Evolutionary conservation across 2,888 invertebrate genomes (phyloP), one percentile per base, ranked within the genome.

Genomic region (Empis livida): DNA sequence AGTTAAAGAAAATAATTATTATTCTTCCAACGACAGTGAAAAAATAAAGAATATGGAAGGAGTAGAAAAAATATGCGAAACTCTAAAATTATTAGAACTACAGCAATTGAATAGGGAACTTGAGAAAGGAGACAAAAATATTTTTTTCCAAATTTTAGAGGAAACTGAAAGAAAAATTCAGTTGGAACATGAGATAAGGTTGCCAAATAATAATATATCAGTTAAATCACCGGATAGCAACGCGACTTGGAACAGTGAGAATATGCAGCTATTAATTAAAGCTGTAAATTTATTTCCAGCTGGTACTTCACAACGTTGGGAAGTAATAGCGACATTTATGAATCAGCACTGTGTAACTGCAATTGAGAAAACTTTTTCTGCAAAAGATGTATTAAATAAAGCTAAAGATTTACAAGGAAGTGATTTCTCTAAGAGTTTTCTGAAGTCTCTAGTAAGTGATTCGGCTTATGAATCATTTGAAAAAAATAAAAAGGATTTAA

Each of bases 221-320:
- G 46, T 53, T 1, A 61, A 60, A 44, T 13, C 47, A 5, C 53
- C 73, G 77, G 11, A 77, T 75, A 65, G 64, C 46, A 59, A 61
- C 8, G 61, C 63, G 10, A 49, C 67, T 48, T 99, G 99, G 99
- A 77, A 77, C 13, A 79, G 80, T 44, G 87, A 86, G 50, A 90
- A 93, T 65, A 75, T 92, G 16, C 90, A 92, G 61, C 72, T 92
- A 42, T 75, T 99, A 4, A 93, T 97, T 45, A 99, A 99, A 70
- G 95, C 94, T 16, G 95, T 97, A 0, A 97, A 97, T 70, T 70
- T 97, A 5, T 99, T 96, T 66, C 99, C 99, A 0, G 95, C 96
- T 8, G 99, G 93, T 14, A 99, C 97, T 0, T 86, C 84, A 60
- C 88, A 92, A 62, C 77, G 93, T 39, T 88, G 89, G 89, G 92